Evolutionary conservation across 23 tunicate genomes (phyloP).

Genomic region (Trididemnum clinides): DNA sequence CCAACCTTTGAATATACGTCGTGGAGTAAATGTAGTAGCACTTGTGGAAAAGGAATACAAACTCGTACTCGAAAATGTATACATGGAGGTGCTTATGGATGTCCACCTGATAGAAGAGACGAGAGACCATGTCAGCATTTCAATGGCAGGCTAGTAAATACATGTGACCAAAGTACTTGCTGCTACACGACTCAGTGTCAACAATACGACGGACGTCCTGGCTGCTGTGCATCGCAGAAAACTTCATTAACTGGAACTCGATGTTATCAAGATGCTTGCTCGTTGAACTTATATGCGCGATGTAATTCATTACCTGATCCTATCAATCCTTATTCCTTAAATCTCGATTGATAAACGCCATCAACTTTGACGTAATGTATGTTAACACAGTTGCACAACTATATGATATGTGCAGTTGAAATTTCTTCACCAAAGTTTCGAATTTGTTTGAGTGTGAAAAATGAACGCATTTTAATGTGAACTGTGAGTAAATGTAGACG

Average conservation of each 20-base stretch:
- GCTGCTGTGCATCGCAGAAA: background rate
- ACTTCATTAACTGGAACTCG: background rate
- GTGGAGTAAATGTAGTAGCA: constrained; percentile 28
- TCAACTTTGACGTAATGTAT: too few relatives aligned
- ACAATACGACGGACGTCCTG: background rate
- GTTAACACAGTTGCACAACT: too few relatives aligned
- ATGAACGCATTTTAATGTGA: too few relatives aligned
- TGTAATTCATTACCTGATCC: too few relatives aligned
- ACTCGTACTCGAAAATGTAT: constrained; percentile 1
- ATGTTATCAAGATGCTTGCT: background rate
- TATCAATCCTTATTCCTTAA: too few relatives aligned
- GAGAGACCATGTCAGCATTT: background rate
- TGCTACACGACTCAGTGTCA: background rate
- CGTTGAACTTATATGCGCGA: too few relatives aligned
- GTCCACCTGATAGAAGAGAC: constrained; percentile 9
- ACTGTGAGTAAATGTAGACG: too few relatives aligned
- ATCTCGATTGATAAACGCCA: too few relatives aligned
- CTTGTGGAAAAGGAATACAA: constrained; percentile 20
- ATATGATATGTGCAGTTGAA: too few relatives aligned
- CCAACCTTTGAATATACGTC: constrained; percentile 15
- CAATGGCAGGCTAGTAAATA: background rate
- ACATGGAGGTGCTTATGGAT: constrained; percentile 46
- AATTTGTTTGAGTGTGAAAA: too few relatives aligned
- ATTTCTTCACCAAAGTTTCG: too few relatives aligned
- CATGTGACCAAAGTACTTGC: background rate